phyloP scores from a whole-genome alignment of 2,113 vertebrate genomes.

The Paraplagusia blochii region DNA sequence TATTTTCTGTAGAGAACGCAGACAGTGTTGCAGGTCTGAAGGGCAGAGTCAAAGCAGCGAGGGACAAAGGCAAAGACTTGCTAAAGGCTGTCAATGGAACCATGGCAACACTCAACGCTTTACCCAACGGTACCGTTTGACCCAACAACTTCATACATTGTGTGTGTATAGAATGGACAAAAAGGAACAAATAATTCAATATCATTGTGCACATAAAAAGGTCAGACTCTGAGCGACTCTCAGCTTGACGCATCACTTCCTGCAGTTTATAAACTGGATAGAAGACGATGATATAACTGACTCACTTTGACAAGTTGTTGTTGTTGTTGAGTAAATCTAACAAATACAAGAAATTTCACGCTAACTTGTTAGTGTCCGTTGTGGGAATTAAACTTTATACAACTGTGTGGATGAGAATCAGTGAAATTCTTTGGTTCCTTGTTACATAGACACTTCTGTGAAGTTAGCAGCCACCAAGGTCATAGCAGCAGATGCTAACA shows the following conservation, averaged over 20 bases:
- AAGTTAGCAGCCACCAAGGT: slow-evolving; percentile 86
- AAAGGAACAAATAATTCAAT: slow-evolving; percentile 47
- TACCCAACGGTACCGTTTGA: slow-evolving; percentile 82
- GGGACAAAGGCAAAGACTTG: slow-evolving; percentile 82
- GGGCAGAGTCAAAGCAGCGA: slow-evolving; percentile 80
- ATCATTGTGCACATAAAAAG: slow-evolving; percentile 35
- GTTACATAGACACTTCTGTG: slow-evolving; percentile 78
- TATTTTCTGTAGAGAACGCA: slow-evolving; percentile 75
- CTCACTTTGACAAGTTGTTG: no score
- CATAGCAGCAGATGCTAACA: slow-evolving; percentile 84
- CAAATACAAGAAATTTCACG: no score
- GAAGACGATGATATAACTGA: no score
- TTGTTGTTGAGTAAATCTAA: no score
- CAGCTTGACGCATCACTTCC: slow-evolving; percentile 53
- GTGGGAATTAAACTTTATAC: no score
- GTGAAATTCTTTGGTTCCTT: background rate
- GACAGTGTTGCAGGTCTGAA: slow-evolving; percentile 76
- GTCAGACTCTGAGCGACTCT: slow-evolving; percentile 50
- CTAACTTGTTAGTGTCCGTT: no score
- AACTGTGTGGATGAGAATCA: no score
- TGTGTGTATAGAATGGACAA: slow-evolving; percentile 11
- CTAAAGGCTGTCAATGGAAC: slow-evolving; percentile 85
- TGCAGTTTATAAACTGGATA: background rate
- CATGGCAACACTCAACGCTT: slow-evolving; percentile 81
- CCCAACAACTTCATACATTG: slow-evolving; percentile 8